Base-by-base conservation (phyloP, 2,113 vertebrate species). In the Morone saxatilis region DNA sequence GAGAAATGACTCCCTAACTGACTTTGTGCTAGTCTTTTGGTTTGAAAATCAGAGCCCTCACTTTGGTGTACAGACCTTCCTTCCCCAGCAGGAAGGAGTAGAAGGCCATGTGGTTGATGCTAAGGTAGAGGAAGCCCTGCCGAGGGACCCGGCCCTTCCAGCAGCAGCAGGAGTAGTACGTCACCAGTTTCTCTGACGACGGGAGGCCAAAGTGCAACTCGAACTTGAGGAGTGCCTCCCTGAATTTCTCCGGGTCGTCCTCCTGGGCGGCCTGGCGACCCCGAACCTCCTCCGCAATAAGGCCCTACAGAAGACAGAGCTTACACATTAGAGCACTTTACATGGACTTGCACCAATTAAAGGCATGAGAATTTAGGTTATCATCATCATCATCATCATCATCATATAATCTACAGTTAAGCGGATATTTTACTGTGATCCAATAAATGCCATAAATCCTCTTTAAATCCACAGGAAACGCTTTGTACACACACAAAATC, bases 21-120 rank as follows among this genome's bases (percentile, higher is more conserved):
- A 31, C 31, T 31, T 31, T 31, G 31, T 31, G 31, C 3, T 31
- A 31, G 31, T 31, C 31, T 31, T 31, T 31, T 31, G 31, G 31
- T 31, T 31, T 31, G 67, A 76, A 57, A 76, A 80, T 56, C 38
- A 50, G 69, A 84, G 73, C 80, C 51, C 71, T 86, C 82, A 61
- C 38, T 76, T 72, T 22, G 54, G 53, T 16, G 75, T 72, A 87
- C 91, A 36, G 86, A 99, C 98, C 95, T 94, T 99, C 98, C 92
- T 99, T 99, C 87, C 98, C 98, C 76, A 99, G 93, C 94, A 99
- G 96, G 94, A 97, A 99, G 59, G 98, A 99, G 92, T 99, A 99
- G 95, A 99, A 99, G 91, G 97, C 97, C 81, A 98, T 91, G 89
- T 99, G 98, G 93, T 99, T 98, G 95, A 96, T 96, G 91, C 98